Base-by-base conservation (phyloP, 1,140 invertebrate genomes). In the Leptinotarsa texana region DNA sequence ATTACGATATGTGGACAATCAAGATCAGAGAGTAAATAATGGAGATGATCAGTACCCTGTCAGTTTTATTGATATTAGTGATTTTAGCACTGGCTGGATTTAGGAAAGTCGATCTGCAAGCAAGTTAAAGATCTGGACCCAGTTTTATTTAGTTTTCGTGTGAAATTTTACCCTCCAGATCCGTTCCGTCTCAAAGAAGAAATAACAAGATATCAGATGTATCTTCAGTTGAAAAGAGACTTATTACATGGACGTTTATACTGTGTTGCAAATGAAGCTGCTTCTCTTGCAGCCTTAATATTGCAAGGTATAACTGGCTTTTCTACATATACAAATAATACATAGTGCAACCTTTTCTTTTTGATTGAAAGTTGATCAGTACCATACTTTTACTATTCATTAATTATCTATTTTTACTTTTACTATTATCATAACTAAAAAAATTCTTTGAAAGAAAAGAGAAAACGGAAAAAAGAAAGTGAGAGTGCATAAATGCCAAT, bases 131-230 rank as follows among this genome's bases (percentile, higher is more conserved):
- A 96, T 86, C 89, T 95, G 83, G 92, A 93, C 80, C 93, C 94
- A 69, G 93, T 96, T 81, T 84, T 96, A 42, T 95, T 98, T 85
- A 96, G 95, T 83, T 95, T 98, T 85, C 92, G 96, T 68, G 93
- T 98, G 57, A 97, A 98, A 86, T 98, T 96, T 84, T 98, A 98
- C 85, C 96, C 96, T 11, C 93, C 94, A 42, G 95, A 98, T 88
- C 95, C 96, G 61, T 89, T 92, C 81, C 86, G 90, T 75, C 86
- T 96, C 77, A 94, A 94, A 82, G 95, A 96, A 86, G 94, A 96
- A 87, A 92, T 95, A 65, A 95, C 94, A 17, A 89, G 93, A 77
- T 97, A 98, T 87, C 95, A 96, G 86, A 90, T 98, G 80, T 98
- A 97, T 86, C 90, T 98, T 70, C 97, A 99, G 85, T 86, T 99